Evolutionary conservation across 2,888 invertebrate species (phyloP).

Genomic region (Cataglyphis altisquamis): DNA sequence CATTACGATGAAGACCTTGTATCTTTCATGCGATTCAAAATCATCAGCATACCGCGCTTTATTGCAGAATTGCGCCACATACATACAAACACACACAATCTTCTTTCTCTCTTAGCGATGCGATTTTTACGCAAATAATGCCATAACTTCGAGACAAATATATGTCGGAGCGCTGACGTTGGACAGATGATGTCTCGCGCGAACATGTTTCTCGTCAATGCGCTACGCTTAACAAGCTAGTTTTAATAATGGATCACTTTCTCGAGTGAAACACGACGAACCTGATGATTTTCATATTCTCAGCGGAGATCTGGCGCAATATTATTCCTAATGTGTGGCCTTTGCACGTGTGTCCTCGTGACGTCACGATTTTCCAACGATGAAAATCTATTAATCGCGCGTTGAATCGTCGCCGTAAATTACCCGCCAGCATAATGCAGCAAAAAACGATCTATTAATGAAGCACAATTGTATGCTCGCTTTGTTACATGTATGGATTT

Average conservation of each 20-base stretch:
- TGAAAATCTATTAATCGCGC: slow-evolving; percentile 49
- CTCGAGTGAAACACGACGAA: slow-evolving; percentile 8
- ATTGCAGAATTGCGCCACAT: slow-evolving; percentile 58
- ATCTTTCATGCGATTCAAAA: slow-evolving; percentile 52
- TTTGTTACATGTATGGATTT: slow-evolving; percentile 31
- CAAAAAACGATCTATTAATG: slow-evolving; percentile 48
- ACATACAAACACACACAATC: background rate
- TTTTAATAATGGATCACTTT: slow-evolving; percentile 31
- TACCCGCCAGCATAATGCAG: background rate
- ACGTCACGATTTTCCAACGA: slow-evolving; percentile 15
- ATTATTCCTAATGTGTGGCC: slow-evolving; percentile 19
- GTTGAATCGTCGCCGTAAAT: slow-evolving; percentile 42
- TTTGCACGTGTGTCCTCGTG: slow-evolving; percentile 16
- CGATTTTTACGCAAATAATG: slow-evolving; percentile 70
- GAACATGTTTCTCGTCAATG: slow-evolving; percentile 9
- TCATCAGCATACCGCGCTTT: slow-evolving; percentile 67
- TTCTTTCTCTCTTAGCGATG: slow-evolving; percentile 20
- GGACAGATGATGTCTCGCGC: slow-evolving; percentile 37
- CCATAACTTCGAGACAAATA: slow-evolving; percentile 62
- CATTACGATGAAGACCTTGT: slow-evolving; percentile 62
- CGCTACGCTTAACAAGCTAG: slow-evolving; percentile 21
- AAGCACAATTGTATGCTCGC: slow-evolving; percentile 43
- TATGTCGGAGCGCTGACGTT: slow-evolving; percentile 20
- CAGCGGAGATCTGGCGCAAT: slow-evolving; percentile 34
- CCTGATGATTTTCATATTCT: slow-evolving; percentile 36